A percentile compares a stretch with the other conserved stretches of the same genome.
Evolutionary conservation across 2,888 invertebrate genomes (phyloP).

Genomic region (Apamea crenata): DNA sequence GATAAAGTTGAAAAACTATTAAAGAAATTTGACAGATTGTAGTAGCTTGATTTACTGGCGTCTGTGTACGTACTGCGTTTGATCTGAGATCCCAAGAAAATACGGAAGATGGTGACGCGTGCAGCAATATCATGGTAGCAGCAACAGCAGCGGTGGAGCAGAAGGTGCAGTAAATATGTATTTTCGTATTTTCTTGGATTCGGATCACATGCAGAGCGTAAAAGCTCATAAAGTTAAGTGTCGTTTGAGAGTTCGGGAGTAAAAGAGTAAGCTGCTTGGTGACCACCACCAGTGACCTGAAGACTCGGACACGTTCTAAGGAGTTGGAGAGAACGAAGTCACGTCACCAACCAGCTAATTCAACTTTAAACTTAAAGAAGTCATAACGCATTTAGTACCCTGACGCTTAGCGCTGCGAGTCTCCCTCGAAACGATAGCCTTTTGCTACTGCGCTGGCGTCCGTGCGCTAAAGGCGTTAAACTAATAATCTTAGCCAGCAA

Average conservation of each 20-base stretch:
- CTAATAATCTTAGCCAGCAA: background rate
- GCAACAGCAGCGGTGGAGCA: background rate
- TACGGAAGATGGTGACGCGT: background rate
- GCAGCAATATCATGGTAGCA: too few relatives aligned
- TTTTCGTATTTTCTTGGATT: background rate
- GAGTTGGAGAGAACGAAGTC: background rate
- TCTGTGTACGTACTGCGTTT: background rate
- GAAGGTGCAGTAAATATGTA: background rate
- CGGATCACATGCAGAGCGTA: background rate
- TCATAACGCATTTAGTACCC: constrained; percentile 4
- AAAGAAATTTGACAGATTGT: too few relatives aligned
- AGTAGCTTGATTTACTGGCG: too few relatives aligned
- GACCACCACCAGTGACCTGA: background rate
- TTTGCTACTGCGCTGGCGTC: background rate
- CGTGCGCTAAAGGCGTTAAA: constrained; percentile 4
- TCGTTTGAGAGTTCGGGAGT: background rate
- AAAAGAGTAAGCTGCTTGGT: background rate
- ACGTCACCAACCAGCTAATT: background rate
- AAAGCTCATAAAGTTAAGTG: background rate
- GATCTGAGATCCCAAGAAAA: background rate
- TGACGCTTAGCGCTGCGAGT: background rate
- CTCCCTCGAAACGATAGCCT: background rate
- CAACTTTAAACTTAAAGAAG: background rate
- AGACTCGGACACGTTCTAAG: background rate
- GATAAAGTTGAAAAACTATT: too few relatives aligned